Conservation (phyloP, 2,113 vertebrate species). For the Phaetusa simplex region DNA sequence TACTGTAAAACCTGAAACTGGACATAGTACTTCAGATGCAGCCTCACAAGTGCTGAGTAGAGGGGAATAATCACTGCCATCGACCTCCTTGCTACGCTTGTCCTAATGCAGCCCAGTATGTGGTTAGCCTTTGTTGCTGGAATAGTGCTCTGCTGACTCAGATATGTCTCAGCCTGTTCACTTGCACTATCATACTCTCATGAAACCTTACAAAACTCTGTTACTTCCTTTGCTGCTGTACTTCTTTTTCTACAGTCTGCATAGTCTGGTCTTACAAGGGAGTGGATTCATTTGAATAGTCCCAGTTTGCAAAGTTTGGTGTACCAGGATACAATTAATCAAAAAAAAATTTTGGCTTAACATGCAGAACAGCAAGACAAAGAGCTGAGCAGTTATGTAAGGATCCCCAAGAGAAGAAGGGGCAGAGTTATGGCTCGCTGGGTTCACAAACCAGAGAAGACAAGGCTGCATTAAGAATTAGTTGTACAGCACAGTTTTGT, state of each 20-base stretch:
- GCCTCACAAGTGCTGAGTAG: background rate
- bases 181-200: background rate
- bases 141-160: background rate
- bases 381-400: conserved; percentile 30
- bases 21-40: background rate
- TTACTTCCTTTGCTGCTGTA: background rate
- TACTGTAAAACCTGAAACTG: background rate
- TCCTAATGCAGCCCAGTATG: fast-evolving
- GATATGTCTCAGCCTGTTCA: background rate
- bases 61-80: background rate
- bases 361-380: background rate
- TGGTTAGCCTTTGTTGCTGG: fast-evolving
- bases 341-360: conserved; percentile 14
- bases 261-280: background rate
- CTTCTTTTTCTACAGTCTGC: background rate
- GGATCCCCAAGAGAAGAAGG: background rate
- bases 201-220: background rate
- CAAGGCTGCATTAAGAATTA: background rate
- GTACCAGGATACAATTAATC: background rate
- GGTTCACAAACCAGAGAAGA: background rate
- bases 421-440: background rate
- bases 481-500: background rate
- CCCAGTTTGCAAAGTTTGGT: background rate
- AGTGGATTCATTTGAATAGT: background rate
- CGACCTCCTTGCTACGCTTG: fast-evolving